Evolutionary conservation across 2,113 vertebrate genomes (phyloP).

Genomic region (Albula goreensis): DNA sequence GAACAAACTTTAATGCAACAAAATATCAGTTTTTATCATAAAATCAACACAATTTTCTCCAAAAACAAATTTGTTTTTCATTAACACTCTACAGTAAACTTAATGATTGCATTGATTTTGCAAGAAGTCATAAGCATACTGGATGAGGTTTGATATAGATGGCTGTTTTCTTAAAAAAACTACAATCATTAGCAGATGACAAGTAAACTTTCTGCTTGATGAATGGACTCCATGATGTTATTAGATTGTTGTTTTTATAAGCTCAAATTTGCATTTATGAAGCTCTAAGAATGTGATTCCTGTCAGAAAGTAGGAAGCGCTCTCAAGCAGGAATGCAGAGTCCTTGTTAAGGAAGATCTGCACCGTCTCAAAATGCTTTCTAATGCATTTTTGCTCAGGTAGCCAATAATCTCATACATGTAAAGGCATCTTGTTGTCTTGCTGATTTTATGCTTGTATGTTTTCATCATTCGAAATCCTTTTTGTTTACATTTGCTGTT

Average conservation of each 20-base stretch:
- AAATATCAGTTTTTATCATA: too few relatives aligned
- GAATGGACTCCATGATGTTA: conserved; percentile 24
- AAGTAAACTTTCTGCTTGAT: conserved; percentile 23
- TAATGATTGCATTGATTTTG: not conserved
- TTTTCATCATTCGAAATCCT: conserved; percentile 4
- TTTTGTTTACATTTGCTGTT: not conserved
- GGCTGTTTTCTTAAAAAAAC: conserved; percentile 13
- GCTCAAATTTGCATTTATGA: conserved; percentile 31
- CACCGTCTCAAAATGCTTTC: not conserved
- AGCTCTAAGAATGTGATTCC: conserved; percentile 3
- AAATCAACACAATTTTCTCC: not conserved
- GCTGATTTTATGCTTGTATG: conserved; percentile 7
- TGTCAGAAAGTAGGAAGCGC: conserved; percentile 5
- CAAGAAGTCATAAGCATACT: not conserved
- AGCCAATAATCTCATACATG: not conserved
- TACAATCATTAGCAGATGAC: conserved; percentile 30
- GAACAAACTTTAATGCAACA: too few relatives aligned
- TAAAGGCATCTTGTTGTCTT: conserved; percentile 17
- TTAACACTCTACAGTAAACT: not conserved
- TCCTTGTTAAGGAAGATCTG: conserved; percentile 9
- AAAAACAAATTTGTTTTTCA: not conserved
- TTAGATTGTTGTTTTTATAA: conserved; percentile 23
- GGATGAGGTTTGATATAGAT: not conserved
- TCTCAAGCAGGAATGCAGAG: conserved; percentile 10
- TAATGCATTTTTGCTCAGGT: conserved; percentile 18